Percentiles rank a stretch among this genome's conserved stretches.
Conservation (phyloP, 2,113 vertebrate species). For the Echinops telfairi region DNA sequence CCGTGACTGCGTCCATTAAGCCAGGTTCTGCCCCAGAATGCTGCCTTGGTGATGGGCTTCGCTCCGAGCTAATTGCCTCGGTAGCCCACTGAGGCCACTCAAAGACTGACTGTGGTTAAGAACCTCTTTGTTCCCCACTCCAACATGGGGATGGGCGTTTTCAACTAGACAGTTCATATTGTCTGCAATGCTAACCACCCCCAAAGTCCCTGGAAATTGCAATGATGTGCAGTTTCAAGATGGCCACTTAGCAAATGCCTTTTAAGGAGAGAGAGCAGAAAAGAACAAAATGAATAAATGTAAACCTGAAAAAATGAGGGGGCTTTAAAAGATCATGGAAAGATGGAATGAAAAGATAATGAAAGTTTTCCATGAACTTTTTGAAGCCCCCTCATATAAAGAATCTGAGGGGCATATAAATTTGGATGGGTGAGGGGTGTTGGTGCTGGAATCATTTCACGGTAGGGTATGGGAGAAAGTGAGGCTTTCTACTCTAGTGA, state of each 20-base stretch:
- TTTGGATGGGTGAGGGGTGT: neutral
- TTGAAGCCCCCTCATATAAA: neutral
- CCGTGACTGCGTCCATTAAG: slow-evolving; percentile 34
- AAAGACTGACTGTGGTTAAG: slow-evolving; percentile 42
- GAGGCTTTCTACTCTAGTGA: no score
- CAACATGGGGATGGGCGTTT: slow-evolving; percentile 24
- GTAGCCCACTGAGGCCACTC: neutral
- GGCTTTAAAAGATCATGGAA: no score
- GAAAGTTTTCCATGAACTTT: no score
- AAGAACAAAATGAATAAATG: neutral
- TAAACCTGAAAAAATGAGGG: neutral
- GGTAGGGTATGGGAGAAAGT: neutral
- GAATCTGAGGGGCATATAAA: neutral
- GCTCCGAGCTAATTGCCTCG: slow-evolving; percentile 36
- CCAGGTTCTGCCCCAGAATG: slow-evolving; percentile 28
- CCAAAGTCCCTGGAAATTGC: slow-evolving; percentile 20
- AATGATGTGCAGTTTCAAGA: slow-evolving; percentile 2
- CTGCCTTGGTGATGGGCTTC: neutral
- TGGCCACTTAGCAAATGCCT: slow-evolving; percentile 8
- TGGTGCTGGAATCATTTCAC: neutral
- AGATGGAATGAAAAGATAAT: no score
- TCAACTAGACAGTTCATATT: neutral
- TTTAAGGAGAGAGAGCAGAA: neutral
- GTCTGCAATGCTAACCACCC: neutral
- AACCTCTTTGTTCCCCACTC: slow-evolving; percentile 48